Conservation (phyloP, 1,140 invertebrate species). For the Formica selysi region DNA sequence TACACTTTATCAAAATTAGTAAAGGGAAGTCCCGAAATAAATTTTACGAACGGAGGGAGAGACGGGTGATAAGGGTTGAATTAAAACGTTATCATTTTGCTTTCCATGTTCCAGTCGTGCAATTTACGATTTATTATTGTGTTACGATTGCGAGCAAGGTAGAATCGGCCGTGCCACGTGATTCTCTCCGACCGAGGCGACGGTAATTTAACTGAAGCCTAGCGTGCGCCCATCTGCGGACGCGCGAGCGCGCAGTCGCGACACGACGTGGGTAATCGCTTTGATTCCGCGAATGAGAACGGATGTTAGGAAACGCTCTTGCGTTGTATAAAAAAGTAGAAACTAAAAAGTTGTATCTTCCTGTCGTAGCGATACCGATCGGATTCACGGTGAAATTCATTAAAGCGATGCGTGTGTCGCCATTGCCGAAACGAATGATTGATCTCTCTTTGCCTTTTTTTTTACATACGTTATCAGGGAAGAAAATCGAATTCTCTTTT, state of each 20-base stretch:
- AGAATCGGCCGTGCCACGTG: constrained; percentile 36
- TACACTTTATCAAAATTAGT: not conserved
- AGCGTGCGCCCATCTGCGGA: constrained; percentile 53
- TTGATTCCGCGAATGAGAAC: constrained; percentile 84
- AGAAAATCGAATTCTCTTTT: not conserved
- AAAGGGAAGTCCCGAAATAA: not conserved
- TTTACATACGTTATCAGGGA: not conserved
- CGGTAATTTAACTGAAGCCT: constrained; percentile 63
- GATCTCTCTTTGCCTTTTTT: not conserved
- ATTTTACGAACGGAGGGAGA: not conserved
- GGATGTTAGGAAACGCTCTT: constrained; percentile 84
- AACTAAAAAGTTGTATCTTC: constrained; percentile 83
- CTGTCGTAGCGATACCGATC: constrained; percentile 70
- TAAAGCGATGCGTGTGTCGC: constrained; percentile 50
- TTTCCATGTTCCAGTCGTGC: constrained; percentile 51
- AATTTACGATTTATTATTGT: constrained; percentile 54
- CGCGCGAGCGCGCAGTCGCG: constrained; percentile 64
- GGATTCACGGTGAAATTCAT: constrained; percentile 74
- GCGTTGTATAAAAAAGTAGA: constrained; percentile 81
- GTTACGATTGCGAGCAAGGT: constrained; percentile 37
- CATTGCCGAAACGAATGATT: constrained; percentile 25
- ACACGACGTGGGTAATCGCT: constrained; percentile 82
- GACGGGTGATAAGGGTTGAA: not conserved
- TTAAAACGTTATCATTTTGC: constrained; percentile 15
- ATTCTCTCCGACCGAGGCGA: constrained; percentile 59